Base-by-base conservation (phyloP, 2,888 invertebrate genomes). In the Dynastes maya region DNA sequence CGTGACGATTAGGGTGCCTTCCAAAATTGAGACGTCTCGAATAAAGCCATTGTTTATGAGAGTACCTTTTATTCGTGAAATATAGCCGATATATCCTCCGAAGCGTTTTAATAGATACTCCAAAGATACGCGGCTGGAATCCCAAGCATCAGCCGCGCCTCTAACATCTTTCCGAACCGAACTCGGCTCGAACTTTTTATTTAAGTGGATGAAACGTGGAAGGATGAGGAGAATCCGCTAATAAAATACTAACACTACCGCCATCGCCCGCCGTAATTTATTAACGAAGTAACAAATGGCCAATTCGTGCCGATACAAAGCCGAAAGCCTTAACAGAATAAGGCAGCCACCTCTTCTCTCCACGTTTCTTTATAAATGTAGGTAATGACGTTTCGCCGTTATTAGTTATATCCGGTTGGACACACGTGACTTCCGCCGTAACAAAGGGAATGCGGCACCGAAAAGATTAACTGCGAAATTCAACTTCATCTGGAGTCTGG, bases 351-450 rank as follows among this genome's bases (percentile, higher is more conserved):
- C 8, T 11, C 81, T 71, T 71, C 29, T 83, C 83, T 83, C 82
- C 82, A 83, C 83, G 80, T 84, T 82, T 82, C 84, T 83, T 84
- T 85, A 83, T 85, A 61, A 22, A 29, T 22, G 61, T 55, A 82
- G 82, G 83, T 83, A 82, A 83, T 83, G 84, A 84, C 85, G 82
- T 85, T 86, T 86, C 84, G 83, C 84, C 84, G 84, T 85, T 85
- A 86, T 86, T 85, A 85, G 84, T 86, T 86, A 85, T 86, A 84
- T 86, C 86, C 86, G 86, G 86, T 85, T 84, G 82, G 83, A 82
- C 85, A 83, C 85, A 83, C 85, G 83, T 82, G 84, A 83, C 84
- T 84, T 84, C 85, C 84, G 80, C 74, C 80, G 82, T 81, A 68
- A 82, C 82, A 83, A 71, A 55, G 81, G 81, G 79, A 82, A 82